Base-by-base conservation (phyloP, 2,113 vertebrate species). In the Notothenia coriiceps region DNA sequence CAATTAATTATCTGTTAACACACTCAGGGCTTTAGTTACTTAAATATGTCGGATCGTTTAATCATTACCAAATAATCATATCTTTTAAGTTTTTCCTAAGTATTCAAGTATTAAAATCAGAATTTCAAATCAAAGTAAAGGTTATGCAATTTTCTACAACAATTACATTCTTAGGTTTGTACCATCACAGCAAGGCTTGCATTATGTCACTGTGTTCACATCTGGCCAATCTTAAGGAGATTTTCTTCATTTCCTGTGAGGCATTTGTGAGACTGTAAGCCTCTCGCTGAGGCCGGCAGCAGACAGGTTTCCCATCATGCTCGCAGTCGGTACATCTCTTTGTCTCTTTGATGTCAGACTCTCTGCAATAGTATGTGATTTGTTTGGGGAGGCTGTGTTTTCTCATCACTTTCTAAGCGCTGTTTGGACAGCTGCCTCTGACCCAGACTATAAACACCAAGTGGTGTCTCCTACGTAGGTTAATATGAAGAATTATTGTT, bases 161-260 rank as follows among this genome's bases (percentile, higher is more conserved):
- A 20, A 22, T 43, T 15, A 2, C 5, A 18, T 71, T 50, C 11
- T 25, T 9, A 5, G 7, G 35, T 9, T 35, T 15, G 14, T 63
- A 3, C 66, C 40, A 7, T 40, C 62, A 6, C 33, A 68, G 61
- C 49, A 62, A 29, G 3, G 1, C 4, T 63, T 15, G 63, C 44
- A n/a, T 40, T 47, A 33, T 49, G 10, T 46, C 43, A 10, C 22
- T 49, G 49, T 33, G 65, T 13, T 63, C 43, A 35, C 29, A 68
- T 66, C 46, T 33, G 54, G 9, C 65, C 14, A 69, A 2, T 69
- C 51, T 54, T 11, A 1, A 35, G n/a, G 59, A 59, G 25, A 61
- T 47, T 78, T 70, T 22, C 9, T 52, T 75, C 0, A 65, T 85
- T 51, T 81, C 74, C 80, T 70, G 47, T 47, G 22, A 74, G 50